Evolutionary conservation across 2,888 invertebrate species (phyloP).

Genomic region (Eubasilissa splendida): DNA sequence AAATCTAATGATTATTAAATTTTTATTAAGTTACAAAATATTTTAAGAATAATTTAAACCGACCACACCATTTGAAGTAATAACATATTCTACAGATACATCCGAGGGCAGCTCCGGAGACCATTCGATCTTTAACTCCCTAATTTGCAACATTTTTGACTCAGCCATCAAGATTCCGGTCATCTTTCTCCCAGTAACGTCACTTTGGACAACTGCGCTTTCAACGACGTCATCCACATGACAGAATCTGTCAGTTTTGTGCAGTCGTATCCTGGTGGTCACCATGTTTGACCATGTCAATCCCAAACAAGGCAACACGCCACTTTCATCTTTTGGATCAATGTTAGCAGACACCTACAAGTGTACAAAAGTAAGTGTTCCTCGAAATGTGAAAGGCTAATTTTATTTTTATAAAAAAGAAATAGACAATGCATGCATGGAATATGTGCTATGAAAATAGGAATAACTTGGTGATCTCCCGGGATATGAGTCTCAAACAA

Average conservation of each 20-base stretch:
- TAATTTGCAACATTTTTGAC: slow-evolving; percentile 27
- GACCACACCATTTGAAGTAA: slow-evolving; percentile 35
- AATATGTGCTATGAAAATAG: too few relatives aligned
- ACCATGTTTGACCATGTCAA: slow-evolving; percentile 71
- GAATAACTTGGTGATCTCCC: too few relatives aligned
- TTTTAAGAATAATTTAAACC: slow-evolving; percentile 23
- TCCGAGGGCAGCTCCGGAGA: slow-evolving; percentile 43
- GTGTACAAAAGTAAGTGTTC: background rate
- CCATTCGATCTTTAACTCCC: slow-evolving; percentile 33
- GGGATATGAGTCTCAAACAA: too few relatives aligned
- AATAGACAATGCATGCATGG: too few relatives aligned
- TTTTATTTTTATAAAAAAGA: too few relatives aligned
- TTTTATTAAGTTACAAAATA: background rate
- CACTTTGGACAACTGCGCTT: background rate
- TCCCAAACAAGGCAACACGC: slow-evolving; percentile 67
- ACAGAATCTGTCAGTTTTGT: slow-evolving; percentile 45
- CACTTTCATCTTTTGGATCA: slow-evolving; percentile 53
- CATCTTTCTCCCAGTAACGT: background rate
- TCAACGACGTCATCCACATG: slow-evolving; percentile 1
- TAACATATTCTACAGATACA: slow-evolving; percentile 26
- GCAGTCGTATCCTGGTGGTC: slow-evolving; percentile 62
- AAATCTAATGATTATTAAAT: background rate
- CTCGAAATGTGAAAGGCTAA: too few relatives aligned
- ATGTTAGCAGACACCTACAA: slow-evolving; percentile 46
- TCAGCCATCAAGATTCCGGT: background rate